Base-by-base conservation (phyloP, 2,113 vertebrate genomes). In the Spea bombifrons region DNA sequence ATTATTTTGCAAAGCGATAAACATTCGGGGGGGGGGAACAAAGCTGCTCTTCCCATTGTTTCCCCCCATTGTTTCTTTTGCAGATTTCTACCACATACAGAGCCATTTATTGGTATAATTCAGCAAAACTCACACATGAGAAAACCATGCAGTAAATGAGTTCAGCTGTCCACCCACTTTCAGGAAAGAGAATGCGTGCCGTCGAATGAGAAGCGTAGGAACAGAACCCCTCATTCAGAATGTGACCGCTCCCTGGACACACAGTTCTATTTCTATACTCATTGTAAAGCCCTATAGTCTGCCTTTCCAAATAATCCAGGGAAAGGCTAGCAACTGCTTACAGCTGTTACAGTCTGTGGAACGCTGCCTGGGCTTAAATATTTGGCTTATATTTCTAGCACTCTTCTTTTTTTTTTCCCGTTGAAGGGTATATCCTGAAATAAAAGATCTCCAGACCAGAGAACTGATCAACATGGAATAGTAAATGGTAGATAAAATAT, bases 71-170 rank as follows among this genome's bases (percentile, higher is more conserved):
- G 30, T 79, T 48, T 47, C 17, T 30, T 5, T 66, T 82, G 86
- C 88, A 89, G 63, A 76, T 81, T 88, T 66, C 85, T 86, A 85
- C 86, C 86, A 82, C 84, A 88, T 83, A 83, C 12, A 0, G 81
- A 86, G 86, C 78, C 83, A 86, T 87, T 89, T 86, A 86, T 89
- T 16, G 81, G 75, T 83, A 80, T 89, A 87, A 91, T 88, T 88
- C 85, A 85, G 75, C 85, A 85, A 66, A 85, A 86, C 82, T 87
- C 83, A 84, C 83, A 86, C 83, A 71, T 84, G 82, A 86, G 75
- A 59, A 87, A 72, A 78, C 69, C 63, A 82, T 75, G 83, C 71
- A 89, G 85, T 84, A 85, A 87, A 88, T 91, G 83, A 85, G 82
- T 55, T 83, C 48, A 82, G 87, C 87, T 88, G 83, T 87, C 87